Evolutionary conservation across 2,888 invertebrate species (phyloP), one percentile per base, ranked within the genome.

Genomic region (Agonopterix subpropinquella): DNA sequence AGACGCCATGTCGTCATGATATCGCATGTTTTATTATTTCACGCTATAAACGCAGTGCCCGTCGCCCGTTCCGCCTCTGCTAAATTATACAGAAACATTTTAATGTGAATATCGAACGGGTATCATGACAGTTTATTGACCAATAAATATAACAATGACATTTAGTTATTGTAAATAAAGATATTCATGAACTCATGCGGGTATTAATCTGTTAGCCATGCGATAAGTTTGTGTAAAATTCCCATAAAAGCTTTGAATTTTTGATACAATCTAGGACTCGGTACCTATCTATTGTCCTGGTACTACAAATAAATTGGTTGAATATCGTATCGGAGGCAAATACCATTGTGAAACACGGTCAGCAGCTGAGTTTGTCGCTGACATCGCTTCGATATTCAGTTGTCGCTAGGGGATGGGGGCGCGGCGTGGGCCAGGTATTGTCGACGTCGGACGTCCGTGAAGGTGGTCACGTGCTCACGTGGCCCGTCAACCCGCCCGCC

Each of bases 1-100:
- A 85, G 84, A 85, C 76, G 53, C 74, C 78, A 75, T 77, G 78
- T 69, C 76, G 77, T 78, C 78, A 77, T 73, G 67, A 74, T 73
- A 74, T 73, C 74, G 74, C 78, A 75, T 79, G 75, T 83, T 86
- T 85, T 84, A 87, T 85, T 84, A 80, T 85, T 81, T 78, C 63
- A 62, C 69, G 79, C 75, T 67, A 79, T 81, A 81, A 84, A 81
- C 73, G 68, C 62, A 68, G 60, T 65, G 58, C 63, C 63, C 61
- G 53, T 53, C 61, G 64, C 55, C 39, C 42, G 11, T 42, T 8
- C 11, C 42, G 59, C 61, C 64, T 67, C 61, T 61, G 62, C 65
- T 67, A 70, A 78, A 82, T 80, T 77, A 78, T 77, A 80, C 75
- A 72, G 65, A 72, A 70, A 73, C 69, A 71, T 74, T 76, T 78